phyloP scores from a whole-genome alignment of 2,797 vertebrate genomes.

The Syncerus caffer region DNA sequence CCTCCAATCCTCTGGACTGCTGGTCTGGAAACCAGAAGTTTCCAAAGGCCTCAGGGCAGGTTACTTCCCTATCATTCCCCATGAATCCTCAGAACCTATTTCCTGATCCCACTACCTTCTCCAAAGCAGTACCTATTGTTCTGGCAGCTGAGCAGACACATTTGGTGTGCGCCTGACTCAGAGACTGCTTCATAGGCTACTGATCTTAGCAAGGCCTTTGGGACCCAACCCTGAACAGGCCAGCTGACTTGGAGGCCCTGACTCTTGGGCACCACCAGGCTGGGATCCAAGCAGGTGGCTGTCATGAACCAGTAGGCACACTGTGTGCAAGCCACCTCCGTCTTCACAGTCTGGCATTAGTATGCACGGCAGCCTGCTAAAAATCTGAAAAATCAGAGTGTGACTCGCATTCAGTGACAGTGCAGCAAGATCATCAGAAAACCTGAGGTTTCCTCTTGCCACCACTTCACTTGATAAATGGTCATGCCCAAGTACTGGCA shows the following conservation, averaged over 20 bases:
- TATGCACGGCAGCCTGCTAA: slow-evolving; percentile 13
- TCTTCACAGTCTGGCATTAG: neutral
- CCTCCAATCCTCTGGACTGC: neutral
- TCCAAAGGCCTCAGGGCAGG: neutral
- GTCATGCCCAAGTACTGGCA: neutral
- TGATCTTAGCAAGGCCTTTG: neutral
- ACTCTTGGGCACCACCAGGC: neutral
- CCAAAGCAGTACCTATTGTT: neutral
- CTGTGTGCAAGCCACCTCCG: neutral
- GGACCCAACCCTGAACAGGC: neutral
- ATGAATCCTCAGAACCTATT: neutral
- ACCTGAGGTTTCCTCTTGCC: neutral
- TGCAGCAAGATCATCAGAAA: neutral
- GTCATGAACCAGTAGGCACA: neutral
- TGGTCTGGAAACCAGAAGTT: neutral
- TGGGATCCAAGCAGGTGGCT: neutral
- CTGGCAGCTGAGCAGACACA: neutral
- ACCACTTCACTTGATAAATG: neutral
- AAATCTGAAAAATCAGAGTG: neutral
- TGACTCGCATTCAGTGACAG: neutral
- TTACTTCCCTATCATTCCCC: neutral
- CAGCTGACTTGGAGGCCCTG: neutral
- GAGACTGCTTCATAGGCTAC: neutral
- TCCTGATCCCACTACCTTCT: neutral
- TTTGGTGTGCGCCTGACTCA: neutral